phyloP scores from a whole-genome alignment of 2,797 vertebrate species.

The Leptoclinus maculatus region DNA sequence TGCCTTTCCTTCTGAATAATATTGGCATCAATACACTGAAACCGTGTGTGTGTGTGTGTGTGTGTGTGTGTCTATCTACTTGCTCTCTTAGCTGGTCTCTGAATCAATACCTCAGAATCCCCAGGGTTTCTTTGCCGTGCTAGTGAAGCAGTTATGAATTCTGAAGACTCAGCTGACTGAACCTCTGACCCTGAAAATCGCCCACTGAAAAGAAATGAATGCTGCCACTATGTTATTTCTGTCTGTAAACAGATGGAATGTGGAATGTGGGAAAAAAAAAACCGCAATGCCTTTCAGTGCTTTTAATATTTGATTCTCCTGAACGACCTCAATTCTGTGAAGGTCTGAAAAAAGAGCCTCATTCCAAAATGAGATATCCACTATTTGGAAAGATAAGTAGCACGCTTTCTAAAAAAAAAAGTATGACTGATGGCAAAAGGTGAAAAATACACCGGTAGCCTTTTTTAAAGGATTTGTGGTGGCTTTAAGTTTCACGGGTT shows the following conservation, averaged over 20 bases:
- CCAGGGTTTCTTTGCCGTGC: constrained; percentile 64
- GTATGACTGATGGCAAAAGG: constrained; percentile 26
- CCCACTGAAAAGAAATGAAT: constrained; percentile 68
- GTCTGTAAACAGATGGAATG: constrained; percentile 66
- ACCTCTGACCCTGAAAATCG: constrained; percentile 78
- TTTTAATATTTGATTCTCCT: constrained; percentile 71
- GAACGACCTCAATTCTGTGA: constrained; percentile 60
- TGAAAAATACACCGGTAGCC: constrained; percentile 23
- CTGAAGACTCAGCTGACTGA: constrained; percentile 77
- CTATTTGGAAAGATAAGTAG: constrained; percentile 26
- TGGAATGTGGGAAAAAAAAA: constrained; percentile 36
- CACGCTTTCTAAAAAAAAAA: constrained; percentile 9
- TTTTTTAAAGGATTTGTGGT: constrained; percentile 3
- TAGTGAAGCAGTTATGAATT: constrained; percentile 78
- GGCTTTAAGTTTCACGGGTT: neutral
- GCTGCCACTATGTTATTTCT: constrained; percentile 59
- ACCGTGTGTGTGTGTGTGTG: constrained; percentile 8
- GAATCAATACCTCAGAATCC: constrained; percentile 79
- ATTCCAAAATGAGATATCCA: constrained; percentile 52
- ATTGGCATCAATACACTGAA: constrained; percentile 41
- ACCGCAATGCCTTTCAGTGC: constrained; percentile 38
- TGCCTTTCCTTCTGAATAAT: constrained; percentile 36
- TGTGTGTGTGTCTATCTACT: constrained; percentile 15
- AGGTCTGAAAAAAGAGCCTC: constrained; percentile 45
- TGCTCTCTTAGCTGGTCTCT: constrained; percentile 61